phyloP scores from a whole-genome alignment of 2,797 vertebrate species.

The Diplodus sargus region DNA sequence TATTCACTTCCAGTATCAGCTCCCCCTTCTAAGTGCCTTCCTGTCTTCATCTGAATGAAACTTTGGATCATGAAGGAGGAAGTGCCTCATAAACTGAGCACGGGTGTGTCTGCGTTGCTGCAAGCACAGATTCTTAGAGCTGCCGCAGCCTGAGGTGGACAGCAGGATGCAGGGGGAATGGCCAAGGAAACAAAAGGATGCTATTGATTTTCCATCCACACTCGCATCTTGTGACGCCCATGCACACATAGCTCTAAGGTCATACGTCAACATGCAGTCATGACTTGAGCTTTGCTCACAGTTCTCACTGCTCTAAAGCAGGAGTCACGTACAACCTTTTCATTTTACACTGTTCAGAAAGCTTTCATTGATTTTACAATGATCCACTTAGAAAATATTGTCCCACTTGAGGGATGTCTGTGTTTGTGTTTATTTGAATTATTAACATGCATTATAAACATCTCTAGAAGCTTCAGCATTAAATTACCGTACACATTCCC shows the following conservation, averaged over 20 bases:
- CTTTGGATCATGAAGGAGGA: not conserved
- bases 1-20: not conserved
- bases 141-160: slow-evolving; percentile 68
- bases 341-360: slow-evolving; percentile 23
- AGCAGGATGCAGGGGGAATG: slow-evolving; percentile 47
- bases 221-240: slow-evolving; percentile 82
- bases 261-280: slow-evolving; percentile 52
- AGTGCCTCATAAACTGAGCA: slow-evolving; percentile 12
- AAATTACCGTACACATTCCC: not conserved
- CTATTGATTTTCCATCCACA: slow-evolving; percentile 78
- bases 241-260: slow-evolving; percentile 73
- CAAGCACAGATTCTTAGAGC: slow-evolving; percentile 20
- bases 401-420: not conserved
- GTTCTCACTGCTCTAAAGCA: slow-evolving; percentile 27
- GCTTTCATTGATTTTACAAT: slow-evolving; percentile 32
- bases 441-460: slow-evolving; percentile 4
- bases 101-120: slow-evolving; percentile 35
- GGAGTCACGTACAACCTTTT: slow-evolving; percentile 12
- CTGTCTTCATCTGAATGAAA: slow-evolving; percentile 20
- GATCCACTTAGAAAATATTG: slow-evolving; percentile 16
- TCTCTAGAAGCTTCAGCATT: not conserved
- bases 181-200: slow-evolving; percentile 76
- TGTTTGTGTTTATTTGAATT: slow-evolving; percentile 30
- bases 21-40: slow-evolving; percentile 1
- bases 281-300: slow-evolving; percentile 56